Base-by-base conservation (phyloP, 92 coral and sea anemone species). In the Phymanthus crucifer region DNA sequence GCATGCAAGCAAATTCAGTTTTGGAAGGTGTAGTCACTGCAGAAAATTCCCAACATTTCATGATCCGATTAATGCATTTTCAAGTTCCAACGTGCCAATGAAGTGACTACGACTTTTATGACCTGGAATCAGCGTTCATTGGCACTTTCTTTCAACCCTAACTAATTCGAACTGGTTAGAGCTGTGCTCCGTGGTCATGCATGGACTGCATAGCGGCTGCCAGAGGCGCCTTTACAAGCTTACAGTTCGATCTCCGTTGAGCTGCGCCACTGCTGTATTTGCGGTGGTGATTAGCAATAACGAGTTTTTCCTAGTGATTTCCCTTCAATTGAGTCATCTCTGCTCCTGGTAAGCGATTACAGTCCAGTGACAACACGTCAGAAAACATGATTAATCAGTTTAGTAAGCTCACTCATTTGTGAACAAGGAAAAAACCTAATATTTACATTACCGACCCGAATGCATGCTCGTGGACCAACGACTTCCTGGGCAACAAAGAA, bases 341-440 rank as follows among this genome's bases (percentile, higher is more conserved):
- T 26, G n/a, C 64, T 29, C 64, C 64, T 54, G 64, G 64, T 29
- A 29, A 54, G 64, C 14, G 33, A 61, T 61, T 12, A 61, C 68
- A 6, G 68, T 61, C 29, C 3, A 4, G 10, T 9, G 68, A 27
- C 68, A 24, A 9, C 14, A 43, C 1, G 18, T 7, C 66, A 57
- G 34, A 18, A 27, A 61, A 27, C 12, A 61, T 61, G 68, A 26
- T 27, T 61, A 61, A 61, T 61, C 32, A 61, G 34, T 61, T 27
- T 11, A 61, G 68, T 29, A 21, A 61, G 68, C 68, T 61, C 68
- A 27, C 68, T 61, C 68, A 27, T 61, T 61, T 61, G 64, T 21
- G 64, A 21, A 54, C 9, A 14, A n/a, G n/a, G 13, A 33, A 29
- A 61, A 33, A 27, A 19, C 16, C 36, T 27, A 61, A 27, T 61